Evolutionary conservation across 2,888 invertebrate species (phyloP), one percentile per base, ranked within the genome.

Genomic region (Malacosoma neustria): DNA sequence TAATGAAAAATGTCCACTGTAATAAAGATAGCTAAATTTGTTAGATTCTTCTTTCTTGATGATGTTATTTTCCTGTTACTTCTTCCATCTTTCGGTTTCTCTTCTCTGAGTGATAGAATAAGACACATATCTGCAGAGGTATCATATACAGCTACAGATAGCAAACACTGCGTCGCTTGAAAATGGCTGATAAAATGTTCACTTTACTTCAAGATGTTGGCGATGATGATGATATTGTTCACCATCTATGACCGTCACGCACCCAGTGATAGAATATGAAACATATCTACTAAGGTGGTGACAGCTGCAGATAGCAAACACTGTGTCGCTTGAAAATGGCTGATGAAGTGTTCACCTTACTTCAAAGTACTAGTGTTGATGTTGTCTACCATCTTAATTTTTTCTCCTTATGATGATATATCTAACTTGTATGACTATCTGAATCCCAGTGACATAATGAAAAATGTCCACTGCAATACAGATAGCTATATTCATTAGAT

Each of bases 251-350:
- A 40, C 38, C 36, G 36, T 39, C 35, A 35, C 30, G 33, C 33
- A 42, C 39, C 41, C 42, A 45, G 45, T 42, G 45, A 42, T 32
- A 45, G 41, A 40, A 35, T 39, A 11, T 1, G 29, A 32, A 6
- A 29, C 40, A 30, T 45, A 33, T 40, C 40, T 35, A 35, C 41
- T 38, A 12, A 4, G 32, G 3, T 32, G 12, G 34, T 41, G 39
- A 39, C 9, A 40, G 39, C 34, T 41, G 37, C 13, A 30, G 14
- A 7, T 31, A 33, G 37, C 33, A 35, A 29, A 15, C 2, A 32
- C 3, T 2, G 2, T 3, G 3, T 11, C n/a, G 3, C 4, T 9
- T 32, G 32, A 32, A 7, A 14, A 13, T 22, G 2, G 5, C 2
- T 22, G 5, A 22, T 22, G 22, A 22, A 9, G 9, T 35, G 7